A percentile compares a stretch with the other conserved stretches of the same genome.
phyloP scores from a whole-genome alignment of 2,113 vertebrate species.

The Meriones unguiculatus region DNA sequence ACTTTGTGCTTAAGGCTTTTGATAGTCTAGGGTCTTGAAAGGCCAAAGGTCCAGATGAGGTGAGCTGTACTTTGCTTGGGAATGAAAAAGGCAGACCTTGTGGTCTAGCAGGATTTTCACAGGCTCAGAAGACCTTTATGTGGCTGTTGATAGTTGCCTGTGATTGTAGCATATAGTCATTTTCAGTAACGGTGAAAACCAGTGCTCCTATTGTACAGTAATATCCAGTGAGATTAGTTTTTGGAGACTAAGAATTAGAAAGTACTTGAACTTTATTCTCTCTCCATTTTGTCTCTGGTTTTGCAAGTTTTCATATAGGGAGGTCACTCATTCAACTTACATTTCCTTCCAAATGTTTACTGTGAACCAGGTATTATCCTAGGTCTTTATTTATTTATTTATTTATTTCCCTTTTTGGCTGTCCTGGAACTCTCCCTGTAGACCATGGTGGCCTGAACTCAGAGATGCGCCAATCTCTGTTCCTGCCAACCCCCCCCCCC shows the following conservation, averaged over 20 bases:
- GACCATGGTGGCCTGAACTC: neutral
- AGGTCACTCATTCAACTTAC: neutral
- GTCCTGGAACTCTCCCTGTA: neutral
- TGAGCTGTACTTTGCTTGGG: neutral
- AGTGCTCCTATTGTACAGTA: neutral
- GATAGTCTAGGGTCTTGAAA: conserved; percentile 17
- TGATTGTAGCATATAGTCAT: neutral
- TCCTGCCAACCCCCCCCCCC: no score
- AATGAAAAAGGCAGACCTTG: neutral
- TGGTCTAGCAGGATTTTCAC: neutral
- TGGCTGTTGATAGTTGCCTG: neutral
- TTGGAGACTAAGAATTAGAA: neutral
- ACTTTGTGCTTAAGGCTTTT: neutral
- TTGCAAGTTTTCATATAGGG: neutral
- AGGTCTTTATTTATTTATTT: neutral
- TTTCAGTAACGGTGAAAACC: neutral
- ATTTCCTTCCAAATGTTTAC: neutral
- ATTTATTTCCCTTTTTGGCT: neutral
- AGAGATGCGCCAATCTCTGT: neutral
- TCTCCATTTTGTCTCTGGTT: neutral
- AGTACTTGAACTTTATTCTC: neutral
- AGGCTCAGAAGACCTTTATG: neutral
- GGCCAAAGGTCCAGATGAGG: neutral
- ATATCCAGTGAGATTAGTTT: neutral
- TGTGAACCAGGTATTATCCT: neutral